Percentiles rank a stretch among this genome's conserved stretches.
phyloP scores from a whole-genome alignment of 2,113 vertebrate species.

The Rhynchopsitta pachyrhyncha region DNA sequence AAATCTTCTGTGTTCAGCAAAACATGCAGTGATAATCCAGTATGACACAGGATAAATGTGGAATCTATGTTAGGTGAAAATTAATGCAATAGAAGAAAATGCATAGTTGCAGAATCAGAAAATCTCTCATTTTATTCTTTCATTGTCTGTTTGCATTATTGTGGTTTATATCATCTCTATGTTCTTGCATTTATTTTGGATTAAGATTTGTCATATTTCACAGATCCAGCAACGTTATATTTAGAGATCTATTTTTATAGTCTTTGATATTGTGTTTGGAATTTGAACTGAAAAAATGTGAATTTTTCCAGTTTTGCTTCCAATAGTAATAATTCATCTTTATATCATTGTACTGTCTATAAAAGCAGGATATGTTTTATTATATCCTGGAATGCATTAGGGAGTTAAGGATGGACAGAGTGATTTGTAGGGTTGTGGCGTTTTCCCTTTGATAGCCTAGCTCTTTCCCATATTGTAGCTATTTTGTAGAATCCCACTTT shows the following conservation, averaged over 20 bases:
- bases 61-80: not conserved
- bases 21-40: not conserved
- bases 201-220: not conserved
- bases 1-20: constrained; percentile 46
- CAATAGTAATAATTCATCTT: not conserved
- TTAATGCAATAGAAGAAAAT: not conserved
- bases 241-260: not conserved
- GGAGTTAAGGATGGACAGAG: not conserved
- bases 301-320: not conserved
- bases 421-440: not conserved
- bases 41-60: not conserved
- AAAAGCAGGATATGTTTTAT: not conserved
- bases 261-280: not conserved
- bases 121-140: not conserved
- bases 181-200: not conserved
- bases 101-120: not conserved
- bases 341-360: not conserved
- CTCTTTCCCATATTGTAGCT: not conserved
- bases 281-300: not conserved
- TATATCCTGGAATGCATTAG: not conserved
- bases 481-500: not conserved
- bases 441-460: not conserved
- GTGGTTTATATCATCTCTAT: not conserved
- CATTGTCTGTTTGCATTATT: not conserved
- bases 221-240: not conserved